A percentile compares a stretch with the other conserved stretches of the same genome.
These are phyloP conservation scores for Chloropsis hardwickii DNA, from an alignment of 2,113 vertebrate species.

Conservation along the genomic window DNA sequence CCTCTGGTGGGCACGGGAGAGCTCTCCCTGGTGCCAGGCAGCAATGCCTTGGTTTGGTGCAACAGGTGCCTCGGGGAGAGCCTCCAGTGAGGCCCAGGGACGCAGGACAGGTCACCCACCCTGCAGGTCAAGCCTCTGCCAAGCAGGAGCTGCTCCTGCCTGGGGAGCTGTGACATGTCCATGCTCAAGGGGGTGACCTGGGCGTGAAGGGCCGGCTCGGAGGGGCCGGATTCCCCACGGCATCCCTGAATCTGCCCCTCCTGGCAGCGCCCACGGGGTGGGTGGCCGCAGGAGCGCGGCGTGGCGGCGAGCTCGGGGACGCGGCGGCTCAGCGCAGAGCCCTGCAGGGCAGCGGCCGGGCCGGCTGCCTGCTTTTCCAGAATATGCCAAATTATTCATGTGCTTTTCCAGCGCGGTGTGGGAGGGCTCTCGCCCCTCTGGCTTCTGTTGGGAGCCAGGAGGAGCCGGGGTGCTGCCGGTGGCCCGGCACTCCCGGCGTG, in stretches of 20 bases:
- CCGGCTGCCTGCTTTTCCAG: not conserved
- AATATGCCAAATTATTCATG: constrained; percentile 27
- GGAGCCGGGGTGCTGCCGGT: not conserved
- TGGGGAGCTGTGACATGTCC: not conserved
- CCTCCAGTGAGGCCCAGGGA: not conserved
- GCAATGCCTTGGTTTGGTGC: not conserved
- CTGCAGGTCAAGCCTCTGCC: not conserved
- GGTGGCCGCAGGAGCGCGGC: not conserved
- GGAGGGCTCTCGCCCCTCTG: not conserved
- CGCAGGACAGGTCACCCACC: not conserved
- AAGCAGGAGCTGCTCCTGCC: not conserved
- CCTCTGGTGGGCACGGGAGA: not conserved
- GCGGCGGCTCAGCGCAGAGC: not conserved
- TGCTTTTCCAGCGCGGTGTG: not conserved
- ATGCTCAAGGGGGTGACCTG: not conserved
- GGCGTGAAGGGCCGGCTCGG: accelerated
- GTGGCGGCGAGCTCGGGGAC: accelerated
- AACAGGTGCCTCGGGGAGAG: not conserved
- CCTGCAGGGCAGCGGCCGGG: not conserved
- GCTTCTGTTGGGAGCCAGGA: not conserved
- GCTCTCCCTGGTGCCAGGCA: not conserved
- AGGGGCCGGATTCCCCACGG: not conserved
- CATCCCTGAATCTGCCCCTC: not conserved
- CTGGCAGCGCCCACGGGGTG: accelerated
- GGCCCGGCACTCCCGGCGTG: not conserved